Evolutionary conservation across 1,140 invertebrate species (phyloP).

Genomic region (Tetraneura akinire): DNA sequence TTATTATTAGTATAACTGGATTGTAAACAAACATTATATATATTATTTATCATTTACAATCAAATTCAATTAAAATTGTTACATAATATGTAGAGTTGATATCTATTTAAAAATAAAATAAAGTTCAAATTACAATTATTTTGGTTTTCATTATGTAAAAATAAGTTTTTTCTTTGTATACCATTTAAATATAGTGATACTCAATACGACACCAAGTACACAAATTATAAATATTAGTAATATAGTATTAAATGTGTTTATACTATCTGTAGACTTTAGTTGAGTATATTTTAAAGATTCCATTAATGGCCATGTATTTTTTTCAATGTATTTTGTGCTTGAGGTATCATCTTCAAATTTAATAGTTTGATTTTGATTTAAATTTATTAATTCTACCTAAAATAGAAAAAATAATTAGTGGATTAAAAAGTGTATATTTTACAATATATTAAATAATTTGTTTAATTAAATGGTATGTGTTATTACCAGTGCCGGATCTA

Average conservation of each 20-base stretch:
- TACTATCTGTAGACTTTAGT: not conserved
- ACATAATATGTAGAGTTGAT: not conserved
- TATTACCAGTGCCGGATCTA: too few relatives aligned
- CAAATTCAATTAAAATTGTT: slow-evolving; percentile 2
- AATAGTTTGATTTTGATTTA: not conserved
- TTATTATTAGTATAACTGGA: not conserved
- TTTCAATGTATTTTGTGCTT: not conserved
- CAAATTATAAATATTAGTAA: not conserved
- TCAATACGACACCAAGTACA: not conserved
- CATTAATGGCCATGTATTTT: slow-evolving; percentile 33
- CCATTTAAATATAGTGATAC: slow-evolving; percentile 6
- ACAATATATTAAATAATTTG: too few relatives aligned
- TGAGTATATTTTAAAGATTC: slow-evolving; percentile 20
- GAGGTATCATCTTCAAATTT: not conserved
- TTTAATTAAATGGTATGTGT: too few relatives aligned
- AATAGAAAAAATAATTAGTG: not conserved
- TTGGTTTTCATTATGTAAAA: not conserved
- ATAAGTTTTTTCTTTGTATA: not conserved
- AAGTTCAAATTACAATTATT: not conserved
- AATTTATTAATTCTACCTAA: slow-evolving; percentile 4
- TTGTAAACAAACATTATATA: not conserved
- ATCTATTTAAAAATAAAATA: slow-evolving; percentile 27
- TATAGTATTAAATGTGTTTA: not conserved
- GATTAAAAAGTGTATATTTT: too few relatives aligned
- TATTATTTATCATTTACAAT: not conserved